Conservation (phyloP, 2,888 invertebrate genomes). For the Rotaria magnacalcarata region DNA sequence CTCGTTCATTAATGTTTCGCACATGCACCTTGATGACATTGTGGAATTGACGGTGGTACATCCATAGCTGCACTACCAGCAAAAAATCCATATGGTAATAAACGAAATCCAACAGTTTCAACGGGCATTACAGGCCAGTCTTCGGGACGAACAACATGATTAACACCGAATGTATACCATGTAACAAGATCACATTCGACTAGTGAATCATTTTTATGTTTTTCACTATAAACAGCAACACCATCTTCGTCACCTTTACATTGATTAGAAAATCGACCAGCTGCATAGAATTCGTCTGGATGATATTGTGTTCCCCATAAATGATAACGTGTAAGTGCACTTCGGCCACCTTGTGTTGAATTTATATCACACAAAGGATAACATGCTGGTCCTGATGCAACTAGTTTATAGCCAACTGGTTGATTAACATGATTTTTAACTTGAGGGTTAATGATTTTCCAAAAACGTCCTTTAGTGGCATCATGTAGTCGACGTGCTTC, state of each 20-base stretch:
- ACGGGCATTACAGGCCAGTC: constrained; percentile 28
- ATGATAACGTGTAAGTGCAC: not conserved
- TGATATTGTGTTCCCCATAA: not conserved
- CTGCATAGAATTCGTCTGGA: not conserved
- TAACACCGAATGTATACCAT: constrained; percentile 3
- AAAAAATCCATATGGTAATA: not conserved
- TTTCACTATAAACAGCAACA: not conserved
- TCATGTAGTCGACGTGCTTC: not conserved
- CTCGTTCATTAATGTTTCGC: not conserved
- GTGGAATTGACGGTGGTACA: not conserved
- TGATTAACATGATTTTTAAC: constrained; percentile 1
- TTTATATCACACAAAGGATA: not conserved
- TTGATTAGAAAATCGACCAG: constrained; percentile 8
- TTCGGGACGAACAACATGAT: not conserved
- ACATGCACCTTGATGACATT: not conserved
- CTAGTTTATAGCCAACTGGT: constrained; percentile 5
- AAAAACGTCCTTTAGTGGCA: not conserved
- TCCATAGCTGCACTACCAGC: constrained; percentile 1
- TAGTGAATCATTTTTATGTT: constrained; percentile 32
- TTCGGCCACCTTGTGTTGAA: not conserved
- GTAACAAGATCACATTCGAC: constrained; percentile 14
- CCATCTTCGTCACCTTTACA: not conserved
- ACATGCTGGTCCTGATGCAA: not conserved
- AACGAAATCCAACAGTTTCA: not conserved
- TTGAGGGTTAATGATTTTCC: constrained; percentile 1